Percentiles rank a stretch among this genome's conserved stretches.
Evolutionary conservation across 2,113 vertebrate species (phyloP).

Genomic region (Equus przewalskii): DNA sequence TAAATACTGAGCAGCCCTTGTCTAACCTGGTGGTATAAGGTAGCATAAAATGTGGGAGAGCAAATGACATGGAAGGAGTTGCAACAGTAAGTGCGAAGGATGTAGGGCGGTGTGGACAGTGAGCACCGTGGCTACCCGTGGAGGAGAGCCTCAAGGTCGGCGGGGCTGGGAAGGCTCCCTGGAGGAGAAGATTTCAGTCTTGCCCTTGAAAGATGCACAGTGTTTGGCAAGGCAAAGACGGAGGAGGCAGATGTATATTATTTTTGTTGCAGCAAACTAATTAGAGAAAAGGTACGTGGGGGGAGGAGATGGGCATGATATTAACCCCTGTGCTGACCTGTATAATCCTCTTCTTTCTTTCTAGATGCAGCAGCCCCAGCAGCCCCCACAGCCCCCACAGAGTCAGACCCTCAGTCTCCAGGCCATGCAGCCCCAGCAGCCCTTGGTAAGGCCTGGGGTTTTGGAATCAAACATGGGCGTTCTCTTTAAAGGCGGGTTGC

Average conservation of each 20-base stretch:
- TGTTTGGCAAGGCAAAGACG: not conserved
- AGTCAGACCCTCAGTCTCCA: slow-evolving; percentile 84
- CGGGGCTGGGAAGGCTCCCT: not conserved
- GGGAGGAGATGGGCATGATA: not conserved
- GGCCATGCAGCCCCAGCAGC: slow-evolving; percentile 87
- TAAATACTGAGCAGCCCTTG: no score
- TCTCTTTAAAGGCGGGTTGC: not conserved
- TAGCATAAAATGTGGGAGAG: not conserved
- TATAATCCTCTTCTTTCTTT: slow-evolving; percentile 22
- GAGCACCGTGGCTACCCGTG: fast-evolving
- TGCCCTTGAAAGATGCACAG: not conserved
- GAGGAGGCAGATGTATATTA: not conserved
- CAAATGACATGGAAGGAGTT: not conserved
- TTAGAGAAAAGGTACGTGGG: not conserved
- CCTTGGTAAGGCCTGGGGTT: slow-evolving; percentile 85
- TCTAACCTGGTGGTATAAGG: no score
- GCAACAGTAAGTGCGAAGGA: not conserved
- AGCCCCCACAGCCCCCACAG: not conserved
- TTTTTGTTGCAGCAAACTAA: not conserved
- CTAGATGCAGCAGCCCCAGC: slow-evolving; percentile 77
- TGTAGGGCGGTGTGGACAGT: no score
- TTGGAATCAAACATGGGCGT: not conserved
- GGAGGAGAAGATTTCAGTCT: not conserved
- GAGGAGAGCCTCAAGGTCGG: not conserved
- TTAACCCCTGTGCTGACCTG: not conserved